These are phyloP conservation scores for Hydriomena furcata DNA, from an alignment of 2,888 invertebrate species.

Conservation along the genomic window DNA sequence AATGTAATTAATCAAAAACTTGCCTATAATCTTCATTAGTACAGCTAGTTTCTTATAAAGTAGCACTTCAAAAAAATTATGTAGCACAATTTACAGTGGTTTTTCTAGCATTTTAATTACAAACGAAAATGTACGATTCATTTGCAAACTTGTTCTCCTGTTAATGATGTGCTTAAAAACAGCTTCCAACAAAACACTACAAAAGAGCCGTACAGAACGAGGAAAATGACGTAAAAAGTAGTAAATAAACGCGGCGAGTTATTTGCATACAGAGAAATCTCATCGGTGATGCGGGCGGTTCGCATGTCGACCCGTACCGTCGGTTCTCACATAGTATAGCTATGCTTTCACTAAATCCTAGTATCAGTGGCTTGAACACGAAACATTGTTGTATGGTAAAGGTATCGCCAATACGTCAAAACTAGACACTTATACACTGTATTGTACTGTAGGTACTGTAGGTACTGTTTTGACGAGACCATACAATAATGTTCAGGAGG, in stretches of 20 bases:
- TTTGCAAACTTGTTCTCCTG: conserved; percentile 5
- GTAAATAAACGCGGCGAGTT: conserved; percentile 51
- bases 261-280: conserved; percentile 54
- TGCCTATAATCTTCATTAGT: too few species aligned
- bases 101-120: conserved; percentile 1
- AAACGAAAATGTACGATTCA: background rate
- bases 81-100: background rate
- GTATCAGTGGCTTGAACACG: background rate
- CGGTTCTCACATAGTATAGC: conserved; percentile 12
- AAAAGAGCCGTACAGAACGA: conserved; percentile 24
- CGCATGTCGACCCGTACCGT: conserved; percentile 31
- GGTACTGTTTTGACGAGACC: too few species aligned
- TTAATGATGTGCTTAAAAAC: conserved; percentile 13
- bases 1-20: too few species aligned
- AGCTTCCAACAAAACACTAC: conserved; percentile 13
- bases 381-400: background rate
- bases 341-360: too few species aligned
- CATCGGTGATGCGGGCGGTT: conserved; percentile 48
- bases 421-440: too few species aligned
- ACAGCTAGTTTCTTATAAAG: too few species aligned
- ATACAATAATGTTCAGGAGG: too few species aligned
- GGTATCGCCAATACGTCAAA: too few species aligned
- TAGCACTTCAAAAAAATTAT: too few species aligned
- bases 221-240: conserved; percentile 49
- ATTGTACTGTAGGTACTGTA: too few species aligned